Percentiles rank a stretch among this genome's conserved stretches.
Conservation (phyloP, 1,140 invertebrate species). For the Tribolium castaneum region DNA sequence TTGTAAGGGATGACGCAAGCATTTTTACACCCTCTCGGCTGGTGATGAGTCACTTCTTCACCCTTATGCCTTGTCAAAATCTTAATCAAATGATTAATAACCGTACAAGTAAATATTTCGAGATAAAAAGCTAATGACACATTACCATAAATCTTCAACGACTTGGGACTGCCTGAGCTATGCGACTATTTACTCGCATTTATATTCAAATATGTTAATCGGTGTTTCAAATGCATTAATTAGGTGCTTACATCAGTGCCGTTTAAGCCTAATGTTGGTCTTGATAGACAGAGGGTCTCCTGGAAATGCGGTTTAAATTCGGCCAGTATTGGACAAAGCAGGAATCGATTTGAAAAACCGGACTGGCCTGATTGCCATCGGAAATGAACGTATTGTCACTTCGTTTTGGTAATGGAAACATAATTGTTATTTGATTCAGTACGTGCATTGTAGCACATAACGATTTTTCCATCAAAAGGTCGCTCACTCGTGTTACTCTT, state of each 20-base stretch:
- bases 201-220: conserved; percentile 29
- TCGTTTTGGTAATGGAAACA: conserved; percentile 20
- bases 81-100: conserved; percentile 17
- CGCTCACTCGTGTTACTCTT: neutral
- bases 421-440: conserved; percentile 15
- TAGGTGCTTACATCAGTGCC: conserved; percentile 23
- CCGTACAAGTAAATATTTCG: too few species aligned
- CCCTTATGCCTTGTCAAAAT: conserved; percentile 19
- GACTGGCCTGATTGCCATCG: neutral
- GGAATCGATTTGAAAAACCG: conserved; percentile 2
- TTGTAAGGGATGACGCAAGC: conserved; percentile 14
- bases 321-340: neutral
- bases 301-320: neutral
- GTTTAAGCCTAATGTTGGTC: neutral
- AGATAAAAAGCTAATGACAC: conserved; percentile 4
- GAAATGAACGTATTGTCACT: conserved; percentile 24
- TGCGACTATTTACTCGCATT: conserved; percentile 27
- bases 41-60: conserved; percentile 8
- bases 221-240: conserved; percentile 27
- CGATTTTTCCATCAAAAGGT: conserved; percentile 30
- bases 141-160: neutral
- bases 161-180: neutral
- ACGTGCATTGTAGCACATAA: conserved; percentile 1
- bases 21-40: conserved; percentile 1
- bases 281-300: neutral